Evolutionary conservation across 2,888 invertebrate genomes (phyloP).

Genomic region (Torymus tubicola): DNA sequence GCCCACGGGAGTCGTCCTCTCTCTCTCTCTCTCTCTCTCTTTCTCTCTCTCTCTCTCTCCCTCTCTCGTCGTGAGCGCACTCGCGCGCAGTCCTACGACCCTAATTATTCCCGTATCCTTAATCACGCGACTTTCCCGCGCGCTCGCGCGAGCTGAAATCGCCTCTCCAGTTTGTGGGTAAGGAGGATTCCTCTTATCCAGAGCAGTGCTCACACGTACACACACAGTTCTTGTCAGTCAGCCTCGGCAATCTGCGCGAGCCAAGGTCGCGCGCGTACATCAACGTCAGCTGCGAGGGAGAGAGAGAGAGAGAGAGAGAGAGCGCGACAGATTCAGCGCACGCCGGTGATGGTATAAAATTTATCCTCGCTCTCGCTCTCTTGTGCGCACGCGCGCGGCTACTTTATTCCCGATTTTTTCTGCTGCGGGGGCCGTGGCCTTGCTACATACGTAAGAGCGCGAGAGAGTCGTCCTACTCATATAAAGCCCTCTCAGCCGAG

Average conservation of each 20-base stretch:
- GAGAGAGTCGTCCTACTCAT: constrained; percentile 1
- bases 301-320: constrained; percentile 29
- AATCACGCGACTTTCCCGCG: constrained; percentile 41
- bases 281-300: constrained; percentile 42
- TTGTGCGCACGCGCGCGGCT: constrained; percentile 14
- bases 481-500: constrained; percentile 10
- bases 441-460: background rate
- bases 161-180: constrained; percentile 43
- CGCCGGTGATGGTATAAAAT: constrained; percentile 42
- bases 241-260: constrained; percentile 29
- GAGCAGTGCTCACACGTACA: constrained; percentile 4
- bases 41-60: background rate
- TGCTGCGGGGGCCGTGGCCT: constrained; percentile 15
- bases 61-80: background rate
- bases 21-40: constrained; percentile 6
- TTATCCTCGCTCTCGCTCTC: constrained; percentile 26
- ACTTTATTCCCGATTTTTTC: constrained; percentile 47
- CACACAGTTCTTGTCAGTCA: constrained; percentile 26
- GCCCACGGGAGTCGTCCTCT: background rate
- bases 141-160: constrained; percentile 9
- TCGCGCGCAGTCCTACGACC: background rate
- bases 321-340: constrained; percentile 15
- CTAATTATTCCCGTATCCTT: constrained; percentile 53
- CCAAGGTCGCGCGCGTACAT: constrained; percentile 51
- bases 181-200: constrained; percentile 43